Evolutionary conservation across 2,113 vertebrate species (phyloP).

Genomic region (Crotalus viridis): DNA sequence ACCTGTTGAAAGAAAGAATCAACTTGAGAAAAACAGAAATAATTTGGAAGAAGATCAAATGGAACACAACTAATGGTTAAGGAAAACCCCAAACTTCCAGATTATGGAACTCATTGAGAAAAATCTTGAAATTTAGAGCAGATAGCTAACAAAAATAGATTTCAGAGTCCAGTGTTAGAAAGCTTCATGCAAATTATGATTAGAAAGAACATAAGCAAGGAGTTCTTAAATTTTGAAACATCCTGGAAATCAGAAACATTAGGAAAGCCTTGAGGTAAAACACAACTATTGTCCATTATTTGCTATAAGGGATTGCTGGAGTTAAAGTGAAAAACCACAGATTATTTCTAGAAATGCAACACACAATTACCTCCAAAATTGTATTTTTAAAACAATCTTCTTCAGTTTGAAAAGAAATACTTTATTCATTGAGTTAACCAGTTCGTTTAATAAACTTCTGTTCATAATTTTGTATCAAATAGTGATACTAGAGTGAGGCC

Average conservation of each 20-base stretch:
- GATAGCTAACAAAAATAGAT: background rate
- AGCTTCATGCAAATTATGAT: background rate
- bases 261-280: background rate
- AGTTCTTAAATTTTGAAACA: background rate
- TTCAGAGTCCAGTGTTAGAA: background rate
- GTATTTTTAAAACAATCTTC: background rate
- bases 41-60: background rate
- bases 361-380: background rate
- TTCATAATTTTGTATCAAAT: background rate
- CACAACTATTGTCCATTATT: background rate
- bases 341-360: background rate
- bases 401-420: background rate
- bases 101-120: background rate
- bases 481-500: background rate
- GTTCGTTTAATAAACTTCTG: background rate
- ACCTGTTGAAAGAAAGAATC: background rate
- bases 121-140: background rate
- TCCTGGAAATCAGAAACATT: background rate
- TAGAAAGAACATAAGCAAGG: background rate
- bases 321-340: background rate
- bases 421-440: background rate
- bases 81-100: background rate
- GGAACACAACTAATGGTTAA: background rate
- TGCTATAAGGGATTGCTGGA: background rate
- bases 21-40: background rate